phyloP scores from a whole-genome alignment of 2,113 vertebrate genomes.

The Fulica atra region DNA sequence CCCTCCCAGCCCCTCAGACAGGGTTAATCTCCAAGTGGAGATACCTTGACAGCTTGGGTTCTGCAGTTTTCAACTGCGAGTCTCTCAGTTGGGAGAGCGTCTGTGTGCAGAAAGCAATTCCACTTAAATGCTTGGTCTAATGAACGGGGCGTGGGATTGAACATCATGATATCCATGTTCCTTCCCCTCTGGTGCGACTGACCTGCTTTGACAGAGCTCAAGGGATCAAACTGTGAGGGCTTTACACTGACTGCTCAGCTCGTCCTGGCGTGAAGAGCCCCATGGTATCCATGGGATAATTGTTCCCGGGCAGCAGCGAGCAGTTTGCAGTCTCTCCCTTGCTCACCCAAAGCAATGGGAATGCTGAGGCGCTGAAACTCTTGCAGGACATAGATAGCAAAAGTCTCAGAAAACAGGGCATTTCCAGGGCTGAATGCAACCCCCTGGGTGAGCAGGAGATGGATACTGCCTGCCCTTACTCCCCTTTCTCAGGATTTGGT shows the following conservation, averaged over 20 bases:
- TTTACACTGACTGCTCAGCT: background rate
- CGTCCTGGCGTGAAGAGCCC: background rate
- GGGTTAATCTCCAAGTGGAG: conserved; percentile 51
- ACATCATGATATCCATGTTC: background rate
- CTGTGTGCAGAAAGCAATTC: background rate
- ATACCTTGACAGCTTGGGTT: conserved; percentile 23
- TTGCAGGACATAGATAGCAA: background rate
- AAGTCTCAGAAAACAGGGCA: background rate
- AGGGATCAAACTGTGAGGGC: background rate
- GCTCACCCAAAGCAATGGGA: background rate
- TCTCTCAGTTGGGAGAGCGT: background rate
- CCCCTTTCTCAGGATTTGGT: background rate
- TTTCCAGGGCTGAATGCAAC: background rate
- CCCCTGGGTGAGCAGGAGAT: background rate
- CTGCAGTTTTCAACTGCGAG: background rate
- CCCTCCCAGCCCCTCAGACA: background rate
- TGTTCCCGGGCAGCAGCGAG: background rate
- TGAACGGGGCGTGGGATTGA: background rate
- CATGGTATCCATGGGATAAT: background rate
- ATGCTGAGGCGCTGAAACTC: background rate
- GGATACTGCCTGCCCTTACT: background rate
- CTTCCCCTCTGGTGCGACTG: background rate
- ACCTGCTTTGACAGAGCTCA: conserved; percentile 7
- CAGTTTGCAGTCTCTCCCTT: background rate
- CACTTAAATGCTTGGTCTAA: background rate